Evolutionary conservation across 64 coral and sea anemone species (phyloP), one percentile per base, ranked within the genome.

Genomic region (Anthopleura sola): DNA sequence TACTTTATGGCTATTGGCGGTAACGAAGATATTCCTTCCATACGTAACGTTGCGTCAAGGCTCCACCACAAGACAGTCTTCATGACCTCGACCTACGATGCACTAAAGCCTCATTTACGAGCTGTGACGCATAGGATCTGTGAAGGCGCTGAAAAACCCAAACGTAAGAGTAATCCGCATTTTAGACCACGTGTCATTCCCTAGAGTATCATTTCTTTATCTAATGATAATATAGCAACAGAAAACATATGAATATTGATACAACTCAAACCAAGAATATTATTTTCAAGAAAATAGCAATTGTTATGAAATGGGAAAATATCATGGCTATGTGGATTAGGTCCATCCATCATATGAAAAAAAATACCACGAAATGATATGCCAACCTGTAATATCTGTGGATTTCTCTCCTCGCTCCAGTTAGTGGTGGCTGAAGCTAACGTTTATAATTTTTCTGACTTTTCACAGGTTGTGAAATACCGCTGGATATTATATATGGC

Each of bases 51-150:
- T 21, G 80, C 53, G n/a, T 83, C 80, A 5, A 49, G 40, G 23
- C 32, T 38, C 5, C 80, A 83, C 18, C 46, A 83, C 48, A 83
- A 83, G 48, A 83, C 80, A 26, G 80, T 53, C 16, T 83, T 83
- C 80, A 83, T 83, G 80, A 83, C 80, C 14, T 83, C 80, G 17
- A 21, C 38, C 20, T 83, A 83, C 48, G 80, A 83, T 33, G 37
- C 80, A 15, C 21, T 83, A 16, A 83, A 51, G 17, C 80, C 80
- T 23, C 47, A 83, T 36, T 24, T 83, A 9, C 32, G 80, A 51
- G 80, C 80, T 54, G 80, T 83, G 14, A 82, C 80, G 13, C 16
- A 83, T 21, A 49, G 80, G 28, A 56, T 83, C 80, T 83, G 80
- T 36, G 80, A 83, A 36, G 80, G 80, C 37, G 80, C 80, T 56